A percentile compares a stretch with the other conserved stretches of the same genome.
phyloP scores from a whole-genome alignment of 2,797 vertebrate species.

The Rhinoraja longicauda region DNA sequence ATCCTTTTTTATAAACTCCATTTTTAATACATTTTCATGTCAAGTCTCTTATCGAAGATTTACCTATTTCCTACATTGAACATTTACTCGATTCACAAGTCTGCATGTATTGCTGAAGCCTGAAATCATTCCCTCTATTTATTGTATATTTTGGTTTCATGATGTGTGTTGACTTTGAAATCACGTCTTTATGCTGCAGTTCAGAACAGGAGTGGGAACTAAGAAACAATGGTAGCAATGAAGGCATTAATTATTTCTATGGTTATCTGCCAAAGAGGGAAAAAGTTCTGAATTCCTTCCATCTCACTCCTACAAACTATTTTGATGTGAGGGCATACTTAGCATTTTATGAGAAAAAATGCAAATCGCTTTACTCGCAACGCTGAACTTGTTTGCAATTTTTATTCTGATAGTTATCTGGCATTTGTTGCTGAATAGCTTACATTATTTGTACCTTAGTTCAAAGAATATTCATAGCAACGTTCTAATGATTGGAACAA shows the following conservation, averaged over 20 bases:
- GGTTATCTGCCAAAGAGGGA: background rate
- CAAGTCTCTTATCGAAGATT: background rate
- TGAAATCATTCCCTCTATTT: background rate
- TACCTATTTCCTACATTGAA: background rate
- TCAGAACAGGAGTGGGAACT: background rate
- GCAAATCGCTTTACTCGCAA: background rate
- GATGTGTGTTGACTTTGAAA: background rate
- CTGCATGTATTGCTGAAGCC: background rate
- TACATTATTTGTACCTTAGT: background rate
- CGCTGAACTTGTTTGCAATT: background rate
- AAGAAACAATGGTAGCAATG: background rate
- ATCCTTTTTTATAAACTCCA: background rate
- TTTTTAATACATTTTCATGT: background rate
- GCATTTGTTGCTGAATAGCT: background rate
- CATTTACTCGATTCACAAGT: background rate
- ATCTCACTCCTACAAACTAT: background rate
- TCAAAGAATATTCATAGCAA: background rate
- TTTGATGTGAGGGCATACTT: background rate
- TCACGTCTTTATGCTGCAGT: background rate
- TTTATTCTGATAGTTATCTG: background rate
- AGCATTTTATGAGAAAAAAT: background rate
- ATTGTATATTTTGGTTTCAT: background rate
- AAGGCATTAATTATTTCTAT: background rate
- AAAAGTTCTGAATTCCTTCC: background rate
- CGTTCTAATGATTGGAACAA: background rate